Evolutionary conservation across 2,797 vertebrate genomes (phyloP).

Genomic region (Sternotherus odoratus): DNA sequence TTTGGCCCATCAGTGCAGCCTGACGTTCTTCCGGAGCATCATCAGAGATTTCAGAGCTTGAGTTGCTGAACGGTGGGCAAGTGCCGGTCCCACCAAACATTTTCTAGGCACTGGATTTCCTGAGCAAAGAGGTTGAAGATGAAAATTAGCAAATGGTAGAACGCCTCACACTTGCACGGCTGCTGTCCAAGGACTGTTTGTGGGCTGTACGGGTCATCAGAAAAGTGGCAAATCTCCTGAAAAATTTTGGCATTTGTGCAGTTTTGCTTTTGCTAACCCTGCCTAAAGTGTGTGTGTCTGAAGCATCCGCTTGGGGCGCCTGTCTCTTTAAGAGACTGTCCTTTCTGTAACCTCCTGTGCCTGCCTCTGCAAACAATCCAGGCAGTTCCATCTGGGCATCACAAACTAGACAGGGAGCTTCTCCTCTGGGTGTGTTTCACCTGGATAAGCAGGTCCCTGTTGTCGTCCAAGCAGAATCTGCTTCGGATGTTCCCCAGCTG

Average conservation of each 20-base stretch:
- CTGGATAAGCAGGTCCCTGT: background rate
- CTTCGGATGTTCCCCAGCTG: background rate
- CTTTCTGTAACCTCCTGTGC: background rate
- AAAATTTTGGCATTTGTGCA: background rate
- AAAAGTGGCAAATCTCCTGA: slow-evolving; percentile 25
- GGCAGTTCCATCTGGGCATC: background rate
- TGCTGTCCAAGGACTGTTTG: background rate
- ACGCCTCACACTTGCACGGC: slow-evolving; percentile 10
- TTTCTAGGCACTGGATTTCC: slow-evolving; percentile 30
- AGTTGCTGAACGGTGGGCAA: background rate
- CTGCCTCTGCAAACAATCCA: background rate
- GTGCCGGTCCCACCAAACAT: slow-evolving; percentile 42
- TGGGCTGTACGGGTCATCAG: background rate
- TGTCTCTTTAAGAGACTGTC: background rate
- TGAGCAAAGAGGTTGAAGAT: slow-evolving; percentile 44
- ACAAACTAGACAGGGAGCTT: background rate
- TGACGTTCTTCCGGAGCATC: background rate
- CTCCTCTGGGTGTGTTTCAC: background rate
- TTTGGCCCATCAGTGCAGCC: background rate
- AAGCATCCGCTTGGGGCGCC: background rate
- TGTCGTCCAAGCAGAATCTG: background rate
- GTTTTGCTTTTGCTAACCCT: background rate
- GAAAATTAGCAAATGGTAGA: slow-evolving; percentile 39
- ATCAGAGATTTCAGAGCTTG: background rate
- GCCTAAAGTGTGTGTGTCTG: background rate